Evolutionary conservation across 2,888 invertebrate species (phyloP), one percentile per base, ranked within the genome.

Genomic region (Dilophus febrilis): DNA sequence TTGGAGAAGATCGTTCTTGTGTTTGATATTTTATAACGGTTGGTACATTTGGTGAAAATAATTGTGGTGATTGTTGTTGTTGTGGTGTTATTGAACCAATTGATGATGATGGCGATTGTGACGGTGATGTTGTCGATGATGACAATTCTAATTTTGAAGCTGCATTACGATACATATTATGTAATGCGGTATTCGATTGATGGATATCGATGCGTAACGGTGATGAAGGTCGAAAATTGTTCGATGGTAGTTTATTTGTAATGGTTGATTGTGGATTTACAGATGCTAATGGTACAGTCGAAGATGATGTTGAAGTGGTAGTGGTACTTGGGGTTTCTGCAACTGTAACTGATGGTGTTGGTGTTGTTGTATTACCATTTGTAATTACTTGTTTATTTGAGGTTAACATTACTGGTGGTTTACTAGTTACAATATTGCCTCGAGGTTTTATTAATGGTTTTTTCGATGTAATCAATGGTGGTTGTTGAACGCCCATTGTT

Each of bases 401-500:
- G 4, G 4, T 4, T 22, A 22, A 22, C 8, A 22, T 22, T n/a
- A n/a, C n/a, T n/a, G n/a, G n/a, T 22, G 4, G 4, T 6, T 22
- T 22, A 22, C 8, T 22, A 8, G 22, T 22, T 6, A 22, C 8
- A 22, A 22, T 46, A n/a, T n/a, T n/a, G n/a, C n/a, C n/a, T 4
- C 46, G 39, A 18, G 43, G 45, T 31, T 49, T 48, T 13, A 50
- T 47, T 35, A 43, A 34, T 18, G 47, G 47, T 38, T 46, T 49
- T 43, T 43, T 48, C 40, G 16, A 41, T 27, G 8, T 12, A 12
- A 19, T n/a, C 17, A 31, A 19, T 8, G 55, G 52, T 45, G 61
- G 61, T 14, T 55, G 40, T 38, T 63, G 59, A 2, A 68, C 66
- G 50, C 68, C 68, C 7, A 68, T 65, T 16, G 16, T 19, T 38